phyloP scores from a whole-genome alignment of 2,888 invertebrate species.

The Diaphora mendica region DNA sequence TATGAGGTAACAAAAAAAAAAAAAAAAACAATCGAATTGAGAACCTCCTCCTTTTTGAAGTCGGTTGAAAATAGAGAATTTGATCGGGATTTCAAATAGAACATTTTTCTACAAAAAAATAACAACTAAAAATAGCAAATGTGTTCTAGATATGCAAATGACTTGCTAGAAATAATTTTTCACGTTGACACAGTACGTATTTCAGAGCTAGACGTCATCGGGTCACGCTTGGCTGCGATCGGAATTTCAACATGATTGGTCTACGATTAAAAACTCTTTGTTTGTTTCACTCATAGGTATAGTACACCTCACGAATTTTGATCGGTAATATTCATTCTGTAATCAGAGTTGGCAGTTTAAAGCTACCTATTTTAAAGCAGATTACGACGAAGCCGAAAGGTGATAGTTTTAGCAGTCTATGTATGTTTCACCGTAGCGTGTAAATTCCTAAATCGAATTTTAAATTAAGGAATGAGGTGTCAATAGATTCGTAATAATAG shows the following conservation, averaged over 20 bases:
- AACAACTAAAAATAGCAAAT: background rate
- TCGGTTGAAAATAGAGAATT: background rate
- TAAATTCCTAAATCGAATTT: too few species aligned
- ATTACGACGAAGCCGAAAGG: too few species aligned
- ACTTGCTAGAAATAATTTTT: background rate
- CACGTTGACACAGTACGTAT: conserved; percentile 1
- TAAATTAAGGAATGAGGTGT: too few species aligned
- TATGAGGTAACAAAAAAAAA: too few species aligned
- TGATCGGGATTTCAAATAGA: background rate
- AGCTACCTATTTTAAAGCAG: background rate
- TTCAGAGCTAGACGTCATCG: background rate
- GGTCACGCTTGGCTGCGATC: conserved; percentile 5
- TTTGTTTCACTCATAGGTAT: background rate
- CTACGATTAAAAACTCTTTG: background rate
- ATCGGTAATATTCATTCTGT: background rate
- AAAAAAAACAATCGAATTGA: too few species aligned
- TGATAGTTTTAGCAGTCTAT: too few species aligned
- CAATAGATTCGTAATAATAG: too few species aligned
- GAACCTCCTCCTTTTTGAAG: too few species aligned
- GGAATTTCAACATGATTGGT: conserved; percentile 1
- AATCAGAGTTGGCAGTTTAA: background rate
- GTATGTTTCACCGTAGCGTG: too few species aligned
- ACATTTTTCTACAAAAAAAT: background rate
- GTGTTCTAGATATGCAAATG: conserved; percentile 1
- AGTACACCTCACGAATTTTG: background rate